A percentile compares a stretch with the other conserved stretches of the same genome.
These are phyloP conservation scores for Ploceus nigricollis DNA, from an alignment of 2,113 vertebrate genomes.

Conservation along the genomic window DNA sequence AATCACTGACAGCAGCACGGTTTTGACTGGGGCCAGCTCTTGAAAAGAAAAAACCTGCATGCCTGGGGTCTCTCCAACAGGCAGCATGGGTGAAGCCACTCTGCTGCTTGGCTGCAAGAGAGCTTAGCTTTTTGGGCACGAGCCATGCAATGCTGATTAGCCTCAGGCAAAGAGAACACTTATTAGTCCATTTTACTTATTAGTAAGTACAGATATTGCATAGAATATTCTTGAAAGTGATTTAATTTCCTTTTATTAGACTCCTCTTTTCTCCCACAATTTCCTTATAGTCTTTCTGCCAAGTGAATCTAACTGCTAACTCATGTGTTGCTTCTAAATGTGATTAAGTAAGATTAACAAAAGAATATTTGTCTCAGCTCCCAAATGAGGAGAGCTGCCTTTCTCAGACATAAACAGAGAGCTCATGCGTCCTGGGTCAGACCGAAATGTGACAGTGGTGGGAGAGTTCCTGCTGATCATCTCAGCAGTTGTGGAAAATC, in stretches of 20 bases:
- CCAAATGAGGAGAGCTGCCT: background rate
- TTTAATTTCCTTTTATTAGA: slow-evolving; percentile 39
- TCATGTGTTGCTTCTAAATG: background rate
- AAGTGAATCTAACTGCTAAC: slow-evolving; percentile 26
- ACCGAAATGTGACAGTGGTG: background rate
- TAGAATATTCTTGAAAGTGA: slow-evolving; percentile 6
- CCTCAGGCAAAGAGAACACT: background rate
- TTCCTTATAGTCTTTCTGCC: slow-evolving; percentile 19
- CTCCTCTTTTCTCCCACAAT: background rate
- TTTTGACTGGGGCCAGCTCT: background rate
- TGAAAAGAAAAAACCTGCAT: background rate
- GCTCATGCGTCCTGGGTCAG: background rate
- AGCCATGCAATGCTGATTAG: background rate
- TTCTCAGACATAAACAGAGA: slow-evolving; percentile 7
- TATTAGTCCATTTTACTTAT: slow-evolving; percentile 25
- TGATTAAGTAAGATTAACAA: slow-evolving; percentile 3
- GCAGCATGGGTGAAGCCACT: background rate
- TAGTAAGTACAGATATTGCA: slow-evolving; percentile 21
- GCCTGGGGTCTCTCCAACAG: background rate
- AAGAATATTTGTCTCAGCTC: background rate
- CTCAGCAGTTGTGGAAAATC: background rate
- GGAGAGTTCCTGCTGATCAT: background rate
- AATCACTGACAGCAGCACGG: background rate
- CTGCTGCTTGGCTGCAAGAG: background rate
- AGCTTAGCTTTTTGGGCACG: background rate